Conservation (phyloP, 2,113 vertebrate genomes). For the Lontra canadensis region DNA sequence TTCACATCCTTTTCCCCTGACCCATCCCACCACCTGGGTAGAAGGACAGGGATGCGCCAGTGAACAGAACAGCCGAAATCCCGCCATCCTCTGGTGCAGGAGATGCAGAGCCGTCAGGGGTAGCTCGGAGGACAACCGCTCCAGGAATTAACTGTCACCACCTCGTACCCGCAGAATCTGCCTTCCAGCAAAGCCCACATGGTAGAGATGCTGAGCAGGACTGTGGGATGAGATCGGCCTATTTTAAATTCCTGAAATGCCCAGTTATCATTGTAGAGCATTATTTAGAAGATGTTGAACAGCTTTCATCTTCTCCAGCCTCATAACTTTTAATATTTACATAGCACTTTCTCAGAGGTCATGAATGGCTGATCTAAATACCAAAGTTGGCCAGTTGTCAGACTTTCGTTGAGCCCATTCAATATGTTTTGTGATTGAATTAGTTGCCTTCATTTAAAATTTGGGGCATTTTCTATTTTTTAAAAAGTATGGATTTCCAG, state of each 20-base stretch:
- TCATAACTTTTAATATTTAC: not conserved
- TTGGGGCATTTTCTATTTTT: not conserved
- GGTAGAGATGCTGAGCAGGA: not conserved
- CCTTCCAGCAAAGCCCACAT: not conserved
- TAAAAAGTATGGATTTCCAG: not conserved
- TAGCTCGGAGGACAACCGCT: not conserved
- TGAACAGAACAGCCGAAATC: not conserved
- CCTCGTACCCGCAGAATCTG: not conserved
- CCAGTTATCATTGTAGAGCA: not conserved
- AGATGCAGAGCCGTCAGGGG: not conserved
- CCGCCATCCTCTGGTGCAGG: not conserved
- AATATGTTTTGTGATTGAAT: not conserved
- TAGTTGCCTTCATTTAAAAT: not conserved
- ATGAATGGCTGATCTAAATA: not conserved
- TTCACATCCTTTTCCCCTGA: not conserved
- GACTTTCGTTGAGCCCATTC: not conserved
- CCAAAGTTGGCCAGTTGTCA: not conserved
- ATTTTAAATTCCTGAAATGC: not conserved
- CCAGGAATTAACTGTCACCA: not conserved
- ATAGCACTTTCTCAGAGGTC: not conserved
- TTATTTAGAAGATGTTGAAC: not conserved
- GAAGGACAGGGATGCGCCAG: not conserved
- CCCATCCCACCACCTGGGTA: too few species aligned
- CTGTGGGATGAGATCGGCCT: not conserved
- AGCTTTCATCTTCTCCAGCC: not conserved